These are phyloP conservation scores for Psilanteris sp. DNA, from an alignment of 1,140 invertebrate species.

Conservation along the genomic window DNA sequence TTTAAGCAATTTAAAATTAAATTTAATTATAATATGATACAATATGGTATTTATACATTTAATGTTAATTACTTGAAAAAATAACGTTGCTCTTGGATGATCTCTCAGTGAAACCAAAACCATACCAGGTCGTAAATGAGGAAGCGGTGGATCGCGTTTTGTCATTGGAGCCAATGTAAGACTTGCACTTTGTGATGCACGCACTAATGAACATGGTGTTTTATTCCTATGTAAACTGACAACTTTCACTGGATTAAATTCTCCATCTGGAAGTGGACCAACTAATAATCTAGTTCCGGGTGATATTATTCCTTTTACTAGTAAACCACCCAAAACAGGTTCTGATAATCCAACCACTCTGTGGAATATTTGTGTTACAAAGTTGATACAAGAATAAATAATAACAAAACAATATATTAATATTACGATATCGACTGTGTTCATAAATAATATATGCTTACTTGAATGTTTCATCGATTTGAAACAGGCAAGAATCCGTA, in stretches of 20 bases:
- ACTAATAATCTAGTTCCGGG: conserved; percentile 90
- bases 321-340: conserved; percentile 92
- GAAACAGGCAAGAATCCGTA: conserved; percentile 89
- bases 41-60: no score
- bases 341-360: conserved; percentile 85
- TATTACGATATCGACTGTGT: no score
- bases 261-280: conserved; percentile 92
- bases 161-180: conserved; percentile 85
- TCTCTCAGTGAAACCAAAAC: conserved; percentile 82
- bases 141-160: conserved; percentile 80
- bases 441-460: no score
- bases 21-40: conserved; percentile 3
- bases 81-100: conserved; percentile 85
- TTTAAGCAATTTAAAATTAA: conserved; percentile 6
- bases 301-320: conserved; percentile 90
- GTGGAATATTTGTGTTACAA: conserved; percentile 47
- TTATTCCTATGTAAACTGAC: conserved; percentile 94
- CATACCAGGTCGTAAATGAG: conserved; percentile 90
- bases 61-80: conserved; percentile 86
- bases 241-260: conserved; percentile 88
- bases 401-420: no score
- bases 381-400: no score
- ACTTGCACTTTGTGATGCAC: conserved; percentile 94
- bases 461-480: conserved; percentile 95
- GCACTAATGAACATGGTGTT: conserved; percentile 90